Conservation (phyloP, 2,113 vertebrate genomes). For the Phylloscopus trochilus region DNA sequence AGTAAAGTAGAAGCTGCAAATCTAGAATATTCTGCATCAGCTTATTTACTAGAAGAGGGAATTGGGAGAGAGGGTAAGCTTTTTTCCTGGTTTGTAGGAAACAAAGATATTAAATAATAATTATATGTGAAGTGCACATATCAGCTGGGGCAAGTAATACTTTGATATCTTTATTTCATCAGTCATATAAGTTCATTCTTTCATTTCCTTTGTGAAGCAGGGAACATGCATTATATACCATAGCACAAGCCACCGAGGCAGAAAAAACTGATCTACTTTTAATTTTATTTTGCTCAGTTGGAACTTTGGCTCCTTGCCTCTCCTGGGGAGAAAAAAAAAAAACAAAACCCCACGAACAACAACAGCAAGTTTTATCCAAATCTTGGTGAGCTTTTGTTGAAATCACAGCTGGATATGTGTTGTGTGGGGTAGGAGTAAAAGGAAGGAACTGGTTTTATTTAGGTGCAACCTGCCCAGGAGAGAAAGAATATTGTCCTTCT, state of each 20-base stretch:
- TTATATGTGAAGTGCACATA: conserved; percentile 18
- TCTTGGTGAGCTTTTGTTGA: conserved; percentile 61
- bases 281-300: conserved; percentile 47
- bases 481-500: conserved; percentile 54
- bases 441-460: conserved; percentile 70
- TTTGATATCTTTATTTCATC: conserved; percentile 52
- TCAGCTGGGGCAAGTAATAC: conserved; percentile 51
- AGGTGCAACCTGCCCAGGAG: conserved; percentile 50
- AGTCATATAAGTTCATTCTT: not conserved
- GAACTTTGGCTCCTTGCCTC: conserved; percentile 21
- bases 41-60: conserved; percentile 44
- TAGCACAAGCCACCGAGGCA: not conserved
- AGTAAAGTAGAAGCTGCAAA: conserved; percentile 16
- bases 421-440: conserved; percentile 2
- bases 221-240: conserved; percentile 5
- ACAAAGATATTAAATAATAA: conserved; percentile 57
- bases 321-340: not conserved
- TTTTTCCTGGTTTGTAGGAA: conserved; percentile 28
- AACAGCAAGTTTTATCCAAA: conserved; percentile 46
- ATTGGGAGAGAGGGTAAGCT: conserved; percentile 21
- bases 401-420: conserved; percentile 66
- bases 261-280: conserved; percentile 35
- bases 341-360: not conserved
- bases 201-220: conserved; percentile 46
- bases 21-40: conserved; percentile 35